Evolutionary conservation across 1,140 invertebrate genomes (phyloP).

Genomic region (Drosophila takahashii): DNA sequence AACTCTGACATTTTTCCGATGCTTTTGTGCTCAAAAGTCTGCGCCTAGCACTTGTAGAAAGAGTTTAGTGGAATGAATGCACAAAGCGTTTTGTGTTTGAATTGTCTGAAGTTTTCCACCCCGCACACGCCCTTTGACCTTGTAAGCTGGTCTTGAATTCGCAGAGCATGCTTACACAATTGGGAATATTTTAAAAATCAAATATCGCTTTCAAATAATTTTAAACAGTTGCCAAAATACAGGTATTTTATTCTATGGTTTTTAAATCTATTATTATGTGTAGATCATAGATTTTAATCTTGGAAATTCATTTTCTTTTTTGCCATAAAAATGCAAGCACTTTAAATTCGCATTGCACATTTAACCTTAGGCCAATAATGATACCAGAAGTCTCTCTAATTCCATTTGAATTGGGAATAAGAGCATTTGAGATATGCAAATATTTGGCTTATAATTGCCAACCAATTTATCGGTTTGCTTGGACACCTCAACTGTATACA

Average conservation of each 20-base stretch:
- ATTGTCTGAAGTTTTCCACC: conserved; percentile 10
- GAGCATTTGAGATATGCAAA: conserved; percentile 42
- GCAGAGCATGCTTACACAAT: neutral
- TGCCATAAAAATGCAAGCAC: neutral
- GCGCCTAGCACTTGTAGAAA: neutral
- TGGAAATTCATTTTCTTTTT: neutral
- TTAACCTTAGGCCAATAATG: conserved; percentile 18
- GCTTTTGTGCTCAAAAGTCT: neutral
- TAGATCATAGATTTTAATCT: neutral
- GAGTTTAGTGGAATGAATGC: conserved; percentile 6
- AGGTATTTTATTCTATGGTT: neutral
- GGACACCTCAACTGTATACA: conserved; percentile 44
- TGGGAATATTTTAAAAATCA: neutral
- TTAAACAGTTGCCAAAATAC: neutral
- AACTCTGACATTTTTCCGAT: neutral
- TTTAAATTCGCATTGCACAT: conserved; percentile 9
- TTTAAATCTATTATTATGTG: neutral
- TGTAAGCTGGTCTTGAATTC: conserved; percentile 1
- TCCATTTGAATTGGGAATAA: conserved; percentile 44
- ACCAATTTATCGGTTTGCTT: conserved; percentile 50
- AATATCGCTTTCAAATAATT: neutral
- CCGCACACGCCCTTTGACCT: conserved; percentile 17
- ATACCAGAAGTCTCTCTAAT: conserved; percentile 32
- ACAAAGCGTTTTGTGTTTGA: conserved; percentile 30
- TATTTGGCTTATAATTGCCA: conserved; percentile 56